A percentile compares a stretch with the other conserved stretches of the same genome.
These are phyloP conservation scores for Peromyscus nudipes DNA, from an alignment of 2,797 vertebrate species.

Conservation along the genomic window DNA sequence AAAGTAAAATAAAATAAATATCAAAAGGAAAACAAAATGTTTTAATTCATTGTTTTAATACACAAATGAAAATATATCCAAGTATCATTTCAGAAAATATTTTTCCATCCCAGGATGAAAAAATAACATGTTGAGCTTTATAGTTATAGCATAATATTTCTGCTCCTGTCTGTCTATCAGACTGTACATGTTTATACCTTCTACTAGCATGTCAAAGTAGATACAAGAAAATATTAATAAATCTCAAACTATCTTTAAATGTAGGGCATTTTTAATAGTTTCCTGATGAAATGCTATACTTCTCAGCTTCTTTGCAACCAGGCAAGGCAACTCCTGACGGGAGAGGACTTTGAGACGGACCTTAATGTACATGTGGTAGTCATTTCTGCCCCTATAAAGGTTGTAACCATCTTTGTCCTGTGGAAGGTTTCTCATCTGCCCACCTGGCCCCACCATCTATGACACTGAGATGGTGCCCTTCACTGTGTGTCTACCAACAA, in stretches of 20 bases:
- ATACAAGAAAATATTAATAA: background rate
- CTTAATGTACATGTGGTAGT: background rate
- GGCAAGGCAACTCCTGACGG: background rate
- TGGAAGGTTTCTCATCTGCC: background rate
- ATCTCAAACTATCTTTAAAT: slow-evolving; percentile 39
- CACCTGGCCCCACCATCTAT: too few relatives aligned
- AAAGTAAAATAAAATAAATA: background rate
- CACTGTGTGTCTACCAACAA: background rate
- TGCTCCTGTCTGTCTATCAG: background rate
- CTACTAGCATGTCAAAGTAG: background rate
- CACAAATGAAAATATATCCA: slow-evolving; percentile 37
- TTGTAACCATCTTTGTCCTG: background rate
- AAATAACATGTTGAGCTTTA: background rate
- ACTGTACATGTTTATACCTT: background rate
- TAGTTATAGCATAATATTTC: background rate
- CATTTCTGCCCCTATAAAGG: background rate
- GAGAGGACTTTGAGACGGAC: background rate
- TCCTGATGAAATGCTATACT: too few relatives aligned
- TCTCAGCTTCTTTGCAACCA: background rate
- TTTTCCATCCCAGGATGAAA: slow-evolving; percentile 25
- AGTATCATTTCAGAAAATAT: slow-evolving; percentile 10
- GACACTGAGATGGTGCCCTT: background rate
- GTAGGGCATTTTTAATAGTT: background rate
- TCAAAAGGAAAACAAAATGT: background rate
- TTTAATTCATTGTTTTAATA: background rate